These are phyloP conservation scores for Oophaga pumilio DNA, from an alignment of 2,113 vertebrate genomes.

Conservation along the genomic window DNA sequence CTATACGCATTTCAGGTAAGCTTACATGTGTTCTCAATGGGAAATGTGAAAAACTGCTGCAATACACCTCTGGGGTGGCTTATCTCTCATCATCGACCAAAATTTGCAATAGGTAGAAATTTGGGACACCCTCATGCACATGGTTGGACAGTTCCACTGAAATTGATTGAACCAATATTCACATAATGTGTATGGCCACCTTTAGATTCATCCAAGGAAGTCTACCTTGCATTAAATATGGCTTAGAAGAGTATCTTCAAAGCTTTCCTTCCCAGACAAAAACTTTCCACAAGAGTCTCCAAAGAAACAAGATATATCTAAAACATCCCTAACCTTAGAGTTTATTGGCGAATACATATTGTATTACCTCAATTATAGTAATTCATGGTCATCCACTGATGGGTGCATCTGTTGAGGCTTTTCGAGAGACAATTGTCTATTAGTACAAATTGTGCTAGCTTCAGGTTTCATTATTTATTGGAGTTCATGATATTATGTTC, in stretches of 20 bases:
- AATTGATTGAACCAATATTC: no score
- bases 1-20: no score
- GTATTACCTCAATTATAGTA: conserved; percentile 10
- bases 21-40: no score
- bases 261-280: not conserved
- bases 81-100: no score
- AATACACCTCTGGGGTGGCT: no score
- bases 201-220: not conserved
- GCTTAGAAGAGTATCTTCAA: not conserved
- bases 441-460: conserved; percentile 27
- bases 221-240: not conserved
- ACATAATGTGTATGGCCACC: no score
- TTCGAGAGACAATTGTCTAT: conserved; percentile 32
- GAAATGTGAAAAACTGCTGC: no score
- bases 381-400: conserved; percentile 1
- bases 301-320: conserved; percentile 4
- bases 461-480: conserved; percentile 42
- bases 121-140: no score
- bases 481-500: conserved; percentile 1
- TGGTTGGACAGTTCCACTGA: no score
- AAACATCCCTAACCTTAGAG: not conserved
- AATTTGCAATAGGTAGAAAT: no score
- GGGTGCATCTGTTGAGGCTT: conserved; percentile 15
- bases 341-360: conserved; percentile 1
- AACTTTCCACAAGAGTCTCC: not conserved